phyloP scores from a whole-genome alignment of 2,797 vertebrate genomes.

The Halcyon smyrnensis region DNA sequence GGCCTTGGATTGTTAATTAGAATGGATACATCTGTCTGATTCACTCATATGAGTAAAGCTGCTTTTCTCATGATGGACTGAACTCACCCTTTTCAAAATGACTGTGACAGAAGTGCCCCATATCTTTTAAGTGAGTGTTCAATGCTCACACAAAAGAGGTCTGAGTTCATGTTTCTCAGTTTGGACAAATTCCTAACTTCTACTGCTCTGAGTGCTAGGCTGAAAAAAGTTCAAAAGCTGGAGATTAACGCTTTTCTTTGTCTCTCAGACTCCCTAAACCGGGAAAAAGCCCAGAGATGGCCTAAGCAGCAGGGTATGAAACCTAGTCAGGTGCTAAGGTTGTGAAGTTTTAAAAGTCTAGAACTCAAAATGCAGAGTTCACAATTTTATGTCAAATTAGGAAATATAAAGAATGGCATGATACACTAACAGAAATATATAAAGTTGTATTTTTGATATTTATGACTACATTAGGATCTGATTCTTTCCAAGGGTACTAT shows the following conservation, averaged over 20 bases:
- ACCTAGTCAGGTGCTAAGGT: neutral
- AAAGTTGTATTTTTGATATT: neutral
- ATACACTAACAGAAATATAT: neutral
- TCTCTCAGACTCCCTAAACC: neutral
- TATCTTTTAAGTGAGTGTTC: neutral
- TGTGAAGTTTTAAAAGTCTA: neutral
- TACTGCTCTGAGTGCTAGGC: neutral
- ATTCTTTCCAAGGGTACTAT: neutral
- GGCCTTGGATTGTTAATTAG: neutral
- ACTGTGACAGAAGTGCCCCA: neutral
- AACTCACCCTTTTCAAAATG: neutral
- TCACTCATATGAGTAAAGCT: neutral
- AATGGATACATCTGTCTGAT: neutral
- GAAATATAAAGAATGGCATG: neutral
- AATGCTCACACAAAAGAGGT: neutral
- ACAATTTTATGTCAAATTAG: neutral
- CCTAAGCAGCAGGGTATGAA: neutral
- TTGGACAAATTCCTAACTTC: neutral
- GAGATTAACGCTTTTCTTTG: neutral
- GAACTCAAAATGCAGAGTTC: neutral
- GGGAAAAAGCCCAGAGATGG: neutral
- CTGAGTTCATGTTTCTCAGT: neutral
- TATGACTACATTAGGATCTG: neutral
- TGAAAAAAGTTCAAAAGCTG: neutral
- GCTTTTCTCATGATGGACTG: rapidly evolving